Percentiles rank a stretch among this genome's conserved stretches.
Evolutionary conservation across 2,113 vertebrate species (phyloP).

Genomic region (Pyrgilauda ruficollis): DNA sequence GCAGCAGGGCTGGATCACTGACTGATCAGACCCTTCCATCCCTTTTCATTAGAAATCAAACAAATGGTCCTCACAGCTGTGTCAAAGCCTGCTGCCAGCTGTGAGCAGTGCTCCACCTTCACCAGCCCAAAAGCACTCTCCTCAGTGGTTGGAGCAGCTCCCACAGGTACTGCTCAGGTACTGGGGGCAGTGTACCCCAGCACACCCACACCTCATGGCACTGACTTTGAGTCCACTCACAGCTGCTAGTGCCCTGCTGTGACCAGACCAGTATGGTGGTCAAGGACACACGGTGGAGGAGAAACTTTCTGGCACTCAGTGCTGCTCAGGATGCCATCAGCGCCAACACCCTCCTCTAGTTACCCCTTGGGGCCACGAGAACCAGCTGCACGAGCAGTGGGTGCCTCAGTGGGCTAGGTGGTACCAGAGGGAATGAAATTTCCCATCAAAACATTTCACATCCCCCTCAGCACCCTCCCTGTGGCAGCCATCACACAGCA

Average conservation of each 20-base stretch:
- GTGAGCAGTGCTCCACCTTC: not conserved
- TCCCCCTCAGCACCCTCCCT: not conserved
- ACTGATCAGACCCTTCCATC: not conserved
- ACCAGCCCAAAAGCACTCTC: not conserved
- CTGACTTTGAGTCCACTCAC: rapidly evolving
- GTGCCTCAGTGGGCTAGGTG: not conserved
- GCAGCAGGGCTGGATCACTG: not conserved
- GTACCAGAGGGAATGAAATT: not conserved
- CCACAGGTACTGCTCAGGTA: not conserved
- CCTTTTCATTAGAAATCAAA: not conserved
- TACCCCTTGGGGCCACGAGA: rapidly evolving
- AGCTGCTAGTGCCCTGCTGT: not conserved
- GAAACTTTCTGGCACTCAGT: not conserved
- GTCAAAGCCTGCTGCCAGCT: not conserved
- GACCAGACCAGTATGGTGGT: not conserved
- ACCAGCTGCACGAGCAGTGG: not conserved
- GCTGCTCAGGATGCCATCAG: rapidly evolving
- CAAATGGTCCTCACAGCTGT: not conserved
- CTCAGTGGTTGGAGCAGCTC: rapidly evolving
- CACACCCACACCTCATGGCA: not conserved
- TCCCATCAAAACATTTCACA: not conserved
- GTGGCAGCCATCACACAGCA: not conserved
- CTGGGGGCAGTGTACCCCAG: not conserved
- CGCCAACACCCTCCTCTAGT: not conserved
- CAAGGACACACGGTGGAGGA: not conserved